Evolutionary conservation across 2,113 vertebrate genomes (phyloP).

Genomic region (Xenopus borealis): DNA sequence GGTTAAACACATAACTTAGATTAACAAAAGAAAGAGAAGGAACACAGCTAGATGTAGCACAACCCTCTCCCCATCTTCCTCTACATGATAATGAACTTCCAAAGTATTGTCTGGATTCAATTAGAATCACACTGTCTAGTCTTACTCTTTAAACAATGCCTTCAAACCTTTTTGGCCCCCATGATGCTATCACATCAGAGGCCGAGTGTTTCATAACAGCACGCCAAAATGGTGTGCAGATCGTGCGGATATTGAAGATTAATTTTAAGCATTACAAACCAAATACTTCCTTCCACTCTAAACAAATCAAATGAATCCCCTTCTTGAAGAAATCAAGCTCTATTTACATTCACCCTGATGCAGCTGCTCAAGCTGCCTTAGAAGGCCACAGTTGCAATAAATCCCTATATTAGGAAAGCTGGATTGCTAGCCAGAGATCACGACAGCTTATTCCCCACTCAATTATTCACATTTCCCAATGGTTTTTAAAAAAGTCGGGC

Average conservation of each 20-base stretch:
- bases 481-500: slow-evolving; percentile 50
- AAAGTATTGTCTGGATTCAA: slow-evolving; percentile 48
- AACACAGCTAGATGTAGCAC: neutral
- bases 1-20: neutral
- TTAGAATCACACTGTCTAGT: slow-evolving; percentile 51
- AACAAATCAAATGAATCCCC: slow-evolving; percentile 74
- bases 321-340: slow-evolving; percentile 71
- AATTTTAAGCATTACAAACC: slow-evolving; percentile 59
- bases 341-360: slow-evolving; percentile 77
- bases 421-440: slow-evolving; percentile 77
- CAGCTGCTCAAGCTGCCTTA: slow-evolving; percentile 81
- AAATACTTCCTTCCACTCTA: slow-evolving; percentile 73
- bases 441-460: slow-evolving; percentile 72
- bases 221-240: slow-evolving; percentile 58
- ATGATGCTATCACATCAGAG: slow-evolving; percentile 55
- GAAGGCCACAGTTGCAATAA: slow-evolving; percentile 80
- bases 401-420: slow-evolving; percentile 80
- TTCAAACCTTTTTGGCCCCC: slow-evolving; percentile 61
- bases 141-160: slow-evolving; percentile 56
- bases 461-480: slow-evolving; percentile 74
- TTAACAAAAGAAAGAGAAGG: neutral
- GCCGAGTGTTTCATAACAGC: slow-evolving; percentile 61
- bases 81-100: slow-evolving; percentile 43
- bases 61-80: slow-evolving; percentile 16
- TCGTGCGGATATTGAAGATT: slow-evolving; percentile 62